phyloP scores from a whole-genome alignment of 2,113 vertebrate genomes.

The Phodopus roborovskii region DNA sequence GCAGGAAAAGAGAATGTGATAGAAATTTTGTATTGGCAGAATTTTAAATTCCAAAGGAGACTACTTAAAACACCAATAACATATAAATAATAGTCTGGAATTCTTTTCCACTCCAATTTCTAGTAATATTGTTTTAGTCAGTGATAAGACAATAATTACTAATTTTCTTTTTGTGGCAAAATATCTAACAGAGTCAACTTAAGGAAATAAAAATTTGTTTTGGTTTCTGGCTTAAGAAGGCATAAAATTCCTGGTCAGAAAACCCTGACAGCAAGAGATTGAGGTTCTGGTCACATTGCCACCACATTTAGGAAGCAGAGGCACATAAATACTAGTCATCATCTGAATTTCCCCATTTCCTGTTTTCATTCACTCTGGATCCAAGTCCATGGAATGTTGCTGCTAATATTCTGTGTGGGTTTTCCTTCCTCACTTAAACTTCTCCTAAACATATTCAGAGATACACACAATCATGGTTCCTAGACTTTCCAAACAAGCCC shows the following conservation, averaged over 20 bases:
- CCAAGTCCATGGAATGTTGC: neutral
- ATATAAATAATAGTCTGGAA: neutral
- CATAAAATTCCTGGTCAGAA: neutral
- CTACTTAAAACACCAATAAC: neutral
- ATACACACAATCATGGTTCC: too few species aligned
- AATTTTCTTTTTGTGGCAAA: neutral
- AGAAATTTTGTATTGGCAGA: neutral
- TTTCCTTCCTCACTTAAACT: neutral
- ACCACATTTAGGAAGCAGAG: neutral
- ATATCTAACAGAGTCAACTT: neutral
- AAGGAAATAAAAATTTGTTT: neutral
- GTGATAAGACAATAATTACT: neutral
- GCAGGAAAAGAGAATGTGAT: neutral
- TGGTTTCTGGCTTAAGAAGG: neutral
- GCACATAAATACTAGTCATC: neutral
- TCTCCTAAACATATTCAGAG: neutral
- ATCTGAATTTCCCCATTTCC: neutral
- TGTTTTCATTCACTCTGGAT: neutral
- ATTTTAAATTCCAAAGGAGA: neutral
- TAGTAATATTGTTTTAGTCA: neutral
- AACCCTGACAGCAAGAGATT: neutral
- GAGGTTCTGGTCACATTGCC: neutral
- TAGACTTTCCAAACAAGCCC: neutral
- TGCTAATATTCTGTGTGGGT: neutral
- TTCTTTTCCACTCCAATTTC: neutral